Base-by-base conservation (phyloP, 1,140 invertebrate species). In the Harpegnathos saltator region DNA sequence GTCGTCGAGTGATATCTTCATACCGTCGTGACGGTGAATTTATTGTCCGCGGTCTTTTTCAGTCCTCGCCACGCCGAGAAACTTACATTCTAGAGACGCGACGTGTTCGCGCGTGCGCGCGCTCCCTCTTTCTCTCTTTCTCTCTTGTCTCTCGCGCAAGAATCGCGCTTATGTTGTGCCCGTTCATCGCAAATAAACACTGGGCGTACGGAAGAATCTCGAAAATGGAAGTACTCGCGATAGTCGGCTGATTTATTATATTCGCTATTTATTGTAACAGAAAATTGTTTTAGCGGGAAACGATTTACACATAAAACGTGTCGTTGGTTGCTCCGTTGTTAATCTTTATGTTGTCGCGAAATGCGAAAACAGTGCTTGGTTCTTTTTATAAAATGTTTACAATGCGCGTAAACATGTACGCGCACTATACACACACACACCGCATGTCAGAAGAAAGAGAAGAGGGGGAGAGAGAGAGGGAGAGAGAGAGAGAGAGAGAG, bases 1-100 rank as follows among this genome's bases (percentile, higher is more conserved):
- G 77, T 81, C 86, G 83, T 71, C 84, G 83, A 87, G 90, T 92
- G 92, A 87, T 93, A 93, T 92, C 92, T 93, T 93, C 88, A 92
- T 93, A 91, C 85, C 72, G 87, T 22, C 19, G 56, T 71, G 77
- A 65, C 66, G 69, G 63, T 87, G 86, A 89, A 85, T 90, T n/a
- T 89, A 89, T 90, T 89, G 75, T 80, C 65, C 74, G 12, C 33
- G 44, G 85, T 44, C 85, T 88, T 88, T 84, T 88, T 88, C 73
- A 84, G 73, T 89, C 66, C 82, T 86, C 83, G 81, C 69, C 63
- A 73, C 83, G 84, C 83, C 74, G 11, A 22, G 63, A 33, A 26
- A 58, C 56, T 78, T 63, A 29, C 65, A 80, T 80, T 80, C 65
- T 80, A 71, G 52, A 59, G 52, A 59, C 65, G 65, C 65, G 75